phyloP scores from a whole-genome alignment of 2,797 vertebrate species.

The Poeciliopsis infans region DNA sequence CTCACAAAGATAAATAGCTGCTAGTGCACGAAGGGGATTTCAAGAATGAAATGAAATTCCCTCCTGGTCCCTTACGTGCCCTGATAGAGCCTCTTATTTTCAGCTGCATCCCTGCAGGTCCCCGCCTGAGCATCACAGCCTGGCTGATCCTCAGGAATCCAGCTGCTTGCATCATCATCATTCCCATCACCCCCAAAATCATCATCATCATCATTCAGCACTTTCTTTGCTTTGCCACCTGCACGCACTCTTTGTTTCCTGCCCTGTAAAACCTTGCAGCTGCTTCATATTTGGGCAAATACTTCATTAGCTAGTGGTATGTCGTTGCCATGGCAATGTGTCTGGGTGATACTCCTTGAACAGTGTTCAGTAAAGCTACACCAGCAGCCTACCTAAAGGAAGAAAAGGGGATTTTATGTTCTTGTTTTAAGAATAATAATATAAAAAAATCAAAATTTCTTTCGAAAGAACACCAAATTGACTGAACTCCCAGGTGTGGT shows the following conservation, averaged over 20 bases:
- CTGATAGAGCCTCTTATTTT: not conserved
- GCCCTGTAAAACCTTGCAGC: not conserved
- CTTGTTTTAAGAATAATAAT: not conserved
- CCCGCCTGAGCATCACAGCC: not conserved
- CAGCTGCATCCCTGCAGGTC: conserved; percentile 13
- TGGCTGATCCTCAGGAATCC: not conserved
- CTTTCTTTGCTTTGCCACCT: conserved; percentile 6
- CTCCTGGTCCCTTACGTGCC: not conserved
- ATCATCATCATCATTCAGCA: not conserved
- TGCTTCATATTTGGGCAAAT: conserved; percentile 33
- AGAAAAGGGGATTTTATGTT: not conserved
- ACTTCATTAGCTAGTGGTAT: conserved; percentile 36
- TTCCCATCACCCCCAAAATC: not conserved
- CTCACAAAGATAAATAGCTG: conserved; percentile 1
- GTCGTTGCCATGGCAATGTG: conserved; percentile 69
- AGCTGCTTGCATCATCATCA: not conserved
- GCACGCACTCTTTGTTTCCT: conserved; percentile 8
- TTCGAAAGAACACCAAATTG: not conserved
- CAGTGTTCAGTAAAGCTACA: conserved; percentile 39
- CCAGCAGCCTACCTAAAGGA: not conserved
- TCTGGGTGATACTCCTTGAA: conserved; percentile 43
- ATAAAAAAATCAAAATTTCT: not conserved
- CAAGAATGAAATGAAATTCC: conserved; percentile 33
- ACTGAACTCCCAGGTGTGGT: not conserved
- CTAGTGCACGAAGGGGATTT: conserved; percentile 7